Conservation (phyloP, 2,888 invertebrate genomes). For the Hemicrepidius hirtus region DNA sequence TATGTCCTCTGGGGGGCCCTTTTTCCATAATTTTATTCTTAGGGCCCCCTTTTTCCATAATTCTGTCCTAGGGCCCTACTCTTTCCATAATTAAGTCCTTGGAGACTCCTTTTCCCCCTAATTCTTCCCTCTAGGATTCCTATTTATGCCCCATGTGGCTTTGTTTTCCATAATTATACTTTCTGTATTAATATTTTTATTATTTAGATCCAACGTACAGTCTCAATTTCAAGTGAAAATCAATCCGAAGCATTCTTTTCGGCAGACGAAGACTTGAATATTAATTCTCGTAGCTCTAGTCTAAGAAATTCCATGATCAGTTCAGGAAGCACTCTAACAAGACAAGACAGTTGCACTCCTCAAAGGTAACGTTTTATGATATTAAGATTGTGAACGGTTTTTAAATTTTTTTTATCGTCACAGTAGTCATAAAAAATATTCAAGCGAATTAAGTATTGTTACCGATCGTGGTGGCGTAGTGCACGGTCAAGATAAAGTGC, state of each 20-base stretch:
- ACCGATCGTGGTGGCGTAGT: slow-evolving; percentile 69
- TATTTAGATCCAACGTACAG: slow-evolving; percentile 84
- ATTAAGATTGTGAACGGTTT: not conserved
- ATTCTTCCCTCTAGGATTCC: too few species aligned
- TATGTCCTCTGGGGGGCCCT: too few species aligned
- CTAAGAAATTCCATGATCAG: slow-evolving; percentile 80
- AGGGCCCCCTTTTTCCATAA: too few species aligned
- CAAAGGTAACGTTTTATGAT: slow-evolving; percentile 59
- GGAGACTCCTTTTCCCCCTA: too few species aligned
- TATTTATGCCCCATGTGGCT: too few species aligned
- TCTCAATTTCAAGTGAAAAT: slow-evolving; percentile 92
- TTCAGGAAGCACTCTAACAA: slow-evolving; percentile 71
- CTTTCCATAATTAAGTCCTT: too few species aligned
- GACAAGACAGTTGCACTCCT: slow-evolving; percentile 66
- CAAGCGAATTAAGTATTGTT: slow-evolving; percentile 76
- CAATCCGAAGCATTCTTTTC: slow-evolving; percentile 95
- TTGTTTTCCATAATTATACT: too few species aligned
- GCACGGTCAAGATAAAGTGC: slow-evolving; percentile 66
- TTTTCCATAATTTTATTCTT: too few species aligned
- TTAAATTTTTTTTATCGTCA: slow-evolving; percentile 17
- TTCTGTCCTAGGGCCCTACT: too few species aligned
- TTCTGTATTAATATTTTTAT: slow-evolving; percentile 13
- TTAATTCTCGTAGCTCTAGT: slow-evolving; percentile 81
- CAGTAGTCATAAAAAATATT: slow-evolving; percentile 73
- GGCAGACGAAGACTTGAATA: slow-evolving; percentile 89